These are phyloP conservation scores for Chlorops oryzae DNA, from an alignment of 1,140 invertebrate genomes.

Conservation along the genomic window DNA sequence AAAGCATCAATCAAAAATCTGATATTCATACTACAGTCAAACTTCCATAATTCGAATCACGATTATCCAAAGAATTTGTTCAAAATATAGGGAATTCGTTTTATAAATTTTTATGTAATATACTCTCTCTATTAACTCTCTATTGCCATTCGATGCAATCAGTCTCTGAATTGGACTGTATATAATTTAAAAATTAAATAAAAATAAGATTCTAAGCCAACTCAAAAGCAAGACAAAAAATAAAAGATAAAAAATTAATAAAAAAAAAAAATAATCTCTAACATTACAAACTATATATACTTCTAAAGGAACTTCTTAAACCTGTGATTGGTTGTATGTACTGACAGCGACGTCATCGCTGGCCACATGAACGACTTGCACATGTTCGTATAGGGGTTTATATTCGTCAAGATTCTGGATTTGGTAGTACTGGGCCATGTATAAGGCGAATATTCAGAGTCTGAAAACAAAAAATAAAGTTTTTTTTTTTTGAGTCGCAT, in stretches of 20 bases:
- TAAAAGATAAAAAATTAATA: not conserved
- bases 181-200: not conserved
- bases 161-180: not conserved
- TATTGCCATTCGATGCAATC: too few relatives aligned
- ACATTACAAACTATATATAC: not conserved
- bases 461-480: constrained; percentile 4
- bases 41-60: too few relatives aligned
- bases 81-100: not conserved
- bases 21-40: too few relatives aligned
- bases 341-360: constrained; percentile 41
- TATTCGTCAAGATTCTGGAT: constrained; percentile 16
- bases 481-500: not conserved
- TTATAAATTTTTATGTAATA: not conserved
- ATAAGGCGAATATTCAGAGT: constrained; percentile 11
- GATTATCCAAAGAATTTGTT: not conserved
- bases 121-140: too few relatives aligned
- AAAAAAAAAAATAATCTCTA: not conserved
- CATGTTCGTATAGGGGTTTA: constrained; percentile 14
- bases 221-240: not conserved
- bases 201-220: not conserved
- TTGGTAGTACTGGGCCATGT: constrained; percentile 20
- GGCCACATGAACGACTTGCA: constrained; percentile 42
- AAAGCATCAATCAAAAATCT: not conserved
- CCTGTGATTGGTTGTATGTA: constrained; percentile 13
- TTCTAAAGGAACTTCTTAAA: constrained; percentile 9